phyloP scores from a whole-genome alignment of 37 sponge, comb jelly and placozoan species.

The Haliclona indistincta region DNA sequence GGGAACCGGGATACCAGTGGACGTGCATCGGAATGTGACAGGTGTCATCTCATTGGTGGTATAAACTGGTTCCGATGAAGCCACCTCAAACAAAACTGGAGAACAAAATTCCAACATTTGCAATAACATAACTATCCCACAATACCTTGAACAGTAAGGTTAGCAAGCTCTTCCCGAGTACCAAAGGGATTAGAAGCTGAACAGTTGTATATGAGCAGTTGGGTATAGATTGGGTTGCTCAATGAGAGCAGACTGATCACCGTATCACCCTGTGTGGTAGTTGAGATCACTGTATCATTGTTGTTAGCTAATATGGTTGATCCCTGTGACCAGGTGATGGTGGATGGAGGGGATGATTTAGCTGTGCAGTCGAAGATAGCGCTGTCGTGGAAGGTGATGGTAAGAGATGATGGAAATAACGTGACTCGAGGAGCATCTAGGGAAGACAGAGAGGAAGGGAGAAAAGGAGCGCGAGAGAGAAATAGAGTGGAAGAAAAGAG shows the following conservation, averaged over 20 bases:
- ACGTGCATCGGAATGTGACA: conserved; percentile 35
- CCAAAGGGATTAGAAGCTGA: conserved; percentile 36
- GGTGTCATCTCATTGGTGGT: conserved; percentile 21
- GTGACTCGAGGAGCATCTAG: no score
- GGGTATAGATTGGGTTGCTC: conserved; percentile 5
- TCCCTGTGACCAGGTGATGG: conserved; percentile 42
- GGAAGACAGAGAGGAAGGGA: no score
- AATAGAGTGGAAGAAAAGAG: neutral
- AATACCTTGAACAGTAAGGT: conserved; percentile 54
- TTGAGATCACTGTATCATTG: neutral
- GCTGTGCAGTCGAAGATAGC: conserved; percentile 34
- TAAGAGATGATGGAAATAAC: no score
- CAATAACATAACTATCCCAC: no score
- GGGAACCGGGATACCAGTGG: conserved; percentile 49
- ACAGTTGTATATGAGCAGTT: conserved; percentile 50
- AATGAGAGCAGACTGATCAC: conserved; percentile 29
- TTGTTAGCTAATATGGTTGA: no score
- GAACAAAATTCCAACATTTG: no score
- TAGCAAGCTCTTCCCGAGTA: neutral
- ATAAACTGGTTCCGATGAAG: neutral
- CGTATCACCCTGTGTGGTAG: neutral
- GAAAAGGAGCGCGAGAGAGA: no score
- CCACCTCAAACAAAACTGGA: neutral
- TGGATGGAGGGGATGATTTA: conserved; percentile 28
- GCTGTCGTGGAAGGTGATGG: neutral